phyloP scores from a whole-genome alignment of 2,113 vertebrate genomes.

The Zosterops japonicus region DNA sequence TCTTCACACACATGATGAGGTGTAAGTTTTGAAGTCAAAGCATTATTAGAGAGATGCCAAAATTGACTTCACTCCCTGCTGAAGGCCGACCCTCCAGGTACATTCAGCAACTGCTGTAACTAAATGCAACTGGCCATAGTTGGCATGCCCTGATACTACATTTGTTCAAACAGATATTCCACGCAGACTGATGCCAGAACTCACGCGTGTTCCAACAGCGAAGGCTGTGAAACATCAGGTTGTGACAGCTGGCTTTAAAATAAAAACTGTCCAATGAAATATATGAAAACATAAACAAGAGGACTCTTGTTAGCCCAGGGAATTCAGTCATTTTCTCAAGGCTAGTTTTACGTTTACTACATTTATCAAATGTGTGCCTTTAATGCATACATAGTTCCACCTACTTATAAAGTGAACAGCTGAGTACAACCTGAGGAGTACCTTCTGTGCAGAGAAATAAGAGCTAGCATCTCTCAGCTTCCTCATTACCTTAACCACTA shows the following conservation, averaged over 20 bases:
- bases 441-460: background rate
- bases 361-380: background rate
- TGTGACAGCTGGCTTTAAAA: conserved; percentile 61
- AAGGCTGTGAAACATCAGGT: conserved; percentile 62
- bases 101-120: conserved; percentile 16
- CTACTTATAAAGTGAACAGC: background rate
- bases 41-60: conserved; percentile 3
- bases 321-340: conserved; percentile 40
- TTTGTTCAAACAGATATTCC: conserved; percentile 61
- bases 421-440: background rate
- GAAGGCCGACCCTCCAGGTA: conserved; percentile 22
- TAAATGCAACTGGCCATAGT: conserved; percentile 38
- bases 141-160: background rate
- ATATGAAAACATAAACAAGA: conserved; percentile 62
- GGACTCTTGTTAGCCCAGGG: conserved; percentile 8
- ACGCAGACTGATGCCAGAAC: conserved; percentile 24
- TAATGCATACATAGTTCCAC: background rate
- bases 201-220: conserved; percentile 31
- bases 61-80: conserved; percentile 24
- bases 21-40: conserved; percentile 9
- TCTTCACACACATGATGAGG: background rate
- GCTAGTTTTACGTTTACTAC: background rate
- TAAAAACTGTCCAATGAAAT: conserved; percentile 61
- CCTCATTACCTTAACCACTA: background rate
- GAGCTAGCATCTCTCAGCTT: background rate